Percentiles rank a stretch among this genome's conserved stretches.
Conservation (phyloP, 2,888 invertebrate genomes). For the Seira sanloemensis region DNA sequence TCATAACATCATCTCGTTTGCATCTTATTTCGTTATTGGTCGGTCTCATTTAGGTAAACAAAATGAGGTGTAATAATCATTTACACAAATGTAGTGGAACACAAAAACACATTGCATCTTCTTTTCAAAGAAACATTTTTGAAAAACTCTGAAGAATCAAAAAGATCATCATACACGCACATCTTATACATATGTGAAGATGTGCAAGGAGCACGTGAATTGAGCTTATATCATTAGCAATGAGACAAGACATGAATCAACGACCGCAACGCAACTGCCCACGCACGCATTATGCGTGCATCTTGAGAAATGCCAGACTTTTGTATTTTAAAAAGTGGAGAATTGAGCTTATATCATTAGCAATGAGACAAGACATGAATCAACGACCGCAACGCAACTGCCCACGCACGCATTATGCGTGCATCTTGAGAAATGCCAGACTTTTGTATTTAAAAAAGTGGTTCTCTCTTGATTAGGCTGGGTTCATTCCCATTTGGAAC, state of each 20-base stretch:
- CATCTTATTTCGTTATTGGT: not conserved
- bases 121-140: not conserved
- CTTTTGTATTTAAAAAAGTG: not conserved
- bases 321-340: not conserved
- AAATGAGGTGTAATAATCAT: not conserved
- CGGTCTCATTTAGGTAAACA: not conserved
- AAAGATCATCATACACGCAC: too few relatives aligned
- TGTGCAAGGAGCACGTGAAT: too few relatives aligned
- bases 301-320: not conserved
- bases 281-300: not conserved
- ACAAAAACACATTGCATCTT: not conserved
- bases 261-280: not conserved
- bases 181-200: too few relatives aligned
- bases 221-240: too few relatives aligned
- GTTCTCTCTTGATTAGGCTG: not conserved
- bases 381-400: not conserved
- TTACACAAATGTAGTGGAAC: not conserved
- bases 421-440: not conserved
- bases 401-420: not conserved
- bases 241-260: not conserved
- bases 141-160: too few relatives aligned
- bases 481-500: constrained; percentile 17
- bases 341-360: too few relatives aligned
- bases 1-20: not conserved
- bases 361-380: too few relatives aligned